Evolutionary conservation across 2,888 invertebrate genomes (phyloP).

Genomic region (Petrolisthes manimaculis): DNA sequence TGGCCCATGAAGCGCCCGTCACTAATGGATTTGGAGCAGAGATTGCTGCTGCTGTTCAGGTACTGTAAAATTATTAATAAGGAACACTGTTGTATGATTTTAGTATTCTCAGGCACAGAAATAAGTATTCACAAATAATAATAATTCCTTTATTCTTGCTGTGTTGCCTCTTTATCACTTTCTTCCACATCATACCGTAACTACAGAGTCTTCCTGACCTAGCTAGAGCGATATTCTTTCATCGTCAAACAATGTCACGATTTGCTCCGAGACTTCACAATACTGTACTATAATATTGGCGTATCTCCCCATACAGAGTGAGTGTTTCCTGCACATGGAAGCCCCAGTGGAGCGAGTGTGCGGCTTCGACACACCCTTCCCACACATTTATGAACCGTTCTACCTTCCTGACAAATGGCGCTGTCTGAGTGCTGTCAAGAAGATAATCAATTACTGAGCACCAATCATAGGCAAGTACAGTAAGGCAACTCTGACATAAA

Average conservation of each 20-base stretch:
- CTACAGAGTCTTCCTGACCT: too few species aligned
- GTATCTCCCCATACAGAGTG: conserved; percentile 75
- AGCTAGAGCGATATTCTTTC: too few species aligned
- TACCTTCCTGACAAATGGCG: conserved; percentile 96
- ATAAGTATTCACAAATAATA: too few species aligned
- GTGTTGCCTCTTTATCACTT: too few species aligned
- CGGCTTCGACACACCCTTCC: conserved; percentile 98
- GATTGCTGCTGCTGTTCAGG: conserved; percentile 92
- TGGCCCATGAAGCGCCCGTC: conserved; percentile 96
- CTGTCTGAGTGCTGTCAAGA: conserved; percentile 85
- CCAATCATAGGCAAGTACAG: neutral
- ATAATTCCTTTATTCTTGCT: too few species aligned
- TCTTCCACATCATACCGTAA: too few species aligned
- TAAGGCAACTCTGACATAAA: too few species aligned
- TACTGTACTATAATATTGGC: too few species aligned
- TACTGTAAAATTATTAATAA: conserved; percentile 69
- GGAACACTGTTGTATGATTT: too few species aligned
- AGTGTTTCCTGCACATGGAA: conserved; percentile 94
- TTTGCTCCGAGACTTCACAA: too few species aligned
- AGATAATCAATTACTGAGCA: conserved; percentile 77
- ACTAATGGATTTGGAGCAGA: conserved; percentile 97
- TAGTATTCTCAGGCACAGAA: too few species aligned
- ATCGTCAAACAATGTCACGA: too few species aligned
- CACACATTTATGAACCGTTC: conserved; percentile 95
- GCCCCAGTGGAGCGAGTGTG: conserved; percentile 90